Conservation (phyloP, 2,888 invertebrate genomes). For the Schizaphis graminum region DNA sequence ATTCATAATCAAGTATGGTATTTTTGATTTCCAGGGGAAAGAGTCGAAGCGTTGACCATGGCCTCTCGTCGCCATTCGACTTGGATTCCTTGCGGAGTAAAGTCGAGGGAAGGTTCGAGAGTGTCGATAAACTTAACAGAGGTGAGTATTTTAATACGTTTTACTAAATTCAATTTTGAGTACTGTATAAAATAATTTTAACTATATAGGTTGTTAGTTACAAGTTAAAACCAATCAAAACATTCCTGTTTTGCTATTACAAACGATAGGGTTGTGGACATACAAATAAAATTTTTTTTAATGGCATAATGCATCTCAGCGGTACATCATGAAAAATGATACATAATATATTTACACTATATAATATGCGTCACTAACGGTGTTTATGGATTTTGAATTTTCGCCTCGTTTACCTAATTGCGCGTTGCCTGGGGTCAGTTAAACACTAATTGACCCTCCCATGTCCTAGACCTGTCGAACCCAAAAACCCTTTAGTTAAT, state of each 20-base stretch:
- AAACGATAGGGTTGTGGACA: background rate
- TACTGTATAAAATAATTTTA: background rate
- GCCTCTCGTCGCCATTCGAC: slow-evolving; percentile 87
- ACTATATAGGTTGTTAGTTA: background rate
- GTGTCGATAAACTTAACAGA: slow-evolving; percentile 78
- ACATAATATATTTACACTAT: background rate
- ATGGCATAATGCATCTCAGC: background rate
- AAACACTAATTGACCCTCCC: slow-evolving; percentile 57
- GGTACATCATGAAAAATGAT: background rate
- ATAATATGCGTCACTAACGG: background rate
- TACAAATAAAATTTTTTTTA: too few species aligned
- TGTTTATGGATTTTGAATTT: slow-evolving; percentile 46
- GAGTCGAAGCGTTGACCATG: slow-evolving; percentile 92
- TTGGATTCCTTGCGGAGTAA: slow-evolving; percentile 87
- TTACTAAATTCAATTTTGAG: background rate
- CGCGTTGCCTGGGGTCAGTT: slow-evolving; percentile 38
- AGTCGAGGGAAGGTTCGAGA: slow-evolving; percentile 88
- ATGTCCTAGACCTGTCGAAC: slow-evolving; percentile 61
- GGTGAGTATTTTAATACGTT: slow-evolving; percentile 70
- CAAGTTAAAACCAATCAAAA: background rate
- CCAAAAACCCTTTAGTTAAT: slow-evolving; percentile 63
- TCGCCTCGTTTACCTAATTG: slow-evolving; percentile 55
- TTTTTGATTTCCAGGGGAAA: slow-evolving; percentile 80
- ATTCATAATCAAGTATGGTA: background rate
- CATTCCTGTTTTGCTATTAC: background rate